Conservation (phyloP, 2,113 vertebrate genomes). For the Melanostigma gelatinosum region DNA sequence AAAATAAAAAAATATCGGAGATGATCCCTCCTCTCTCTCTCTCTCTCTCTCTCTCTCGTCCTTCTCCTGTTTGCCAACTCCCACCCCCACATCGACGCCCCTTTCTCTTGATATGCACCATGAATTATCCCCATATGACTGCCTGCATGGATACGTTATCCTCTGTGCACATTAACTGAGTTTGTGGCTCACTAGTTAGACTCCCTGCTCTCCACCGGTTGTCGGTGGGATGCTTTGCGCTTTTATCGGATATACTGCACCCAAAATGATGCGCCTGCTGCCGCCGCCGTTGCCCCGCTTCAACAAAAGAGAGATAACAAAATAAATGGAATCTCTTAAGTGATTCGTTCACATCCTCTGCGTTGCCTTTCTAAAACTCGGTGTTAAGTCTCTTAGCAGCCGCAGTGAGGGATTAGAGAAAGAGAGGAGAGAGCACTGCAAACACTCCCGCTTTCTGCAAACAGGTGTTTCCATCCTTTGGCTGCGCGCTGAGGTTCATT, state of each 20-base stretch:
- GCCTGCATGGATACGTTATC: neutral
- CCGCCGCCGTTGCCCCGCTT: neutral
- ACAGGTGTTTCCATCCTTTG: constrained; percentile 81
- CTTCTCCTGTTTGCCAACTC: neutral
- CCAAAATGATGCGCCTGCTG: constrained; percentile 50
- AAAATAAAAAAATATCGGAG: neutral
- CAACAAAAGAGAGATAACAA: constrained; percentile 11
- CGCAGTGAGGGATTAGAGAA: constrained; percentile 9
- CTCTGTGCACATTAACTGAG: constrained; percentile 17
- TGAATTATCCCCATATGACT: constrained; percentile 10
- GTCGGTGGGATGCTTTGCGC: constrained; percentile 63
- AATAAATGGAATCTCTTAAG: constrained; percentile 27
- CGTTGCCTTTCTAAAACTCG: constrained; percentile 9
- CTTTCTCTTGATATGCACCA: neutral
- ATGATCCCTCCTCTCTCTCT: neutral
- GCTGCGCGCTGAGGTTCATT: constrained; percentile 53
- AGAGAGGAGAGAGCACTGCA: constrained; percentile 21
- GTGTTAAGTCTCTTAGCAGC: constrained; percentile 4
- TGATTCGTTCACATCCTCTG: constrained; percentile 4
- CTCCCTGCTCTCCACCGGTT: constrained; percentile 52
- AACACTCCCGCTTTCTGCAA: constrained; percentile 55
- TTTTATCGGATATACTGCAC: constrained; percentile 47
- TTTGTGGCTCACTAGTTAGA: constrained; percentile 26
- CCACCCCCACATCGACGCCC: neutral
- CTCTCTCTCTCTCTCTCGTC: neutral